Conservation (phyloP, 1,140 invertebrate genomes). For the Drosophila funebris region DNA sequence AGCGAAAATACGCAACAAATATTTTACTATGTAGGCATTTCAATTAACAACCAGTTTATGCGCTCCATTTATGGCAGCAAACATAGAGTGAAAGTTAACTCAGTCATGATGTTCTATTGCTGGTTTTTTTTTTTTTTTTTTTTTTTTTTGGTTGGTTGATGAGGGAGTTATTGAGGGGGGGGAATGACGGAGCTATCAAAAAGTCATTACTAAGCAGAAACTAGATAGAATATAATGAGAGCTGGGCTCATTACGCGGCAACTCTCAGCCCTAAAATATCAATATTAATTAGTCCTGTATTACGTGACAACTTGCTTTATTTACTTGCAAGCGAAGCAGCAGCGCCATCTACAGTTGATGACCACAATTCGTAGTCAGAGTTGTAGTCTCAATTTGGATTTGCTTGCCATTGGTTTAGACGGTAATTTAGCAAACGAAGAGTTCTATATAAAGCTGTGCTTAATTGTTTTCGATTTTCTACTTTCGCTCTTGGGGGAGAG, state of each 20-base stretch:
- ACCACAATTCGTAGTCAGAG: neutral
- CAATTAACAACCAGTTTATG: conserved; percentile 51
- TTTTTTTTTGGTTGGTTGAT: too few relatives aligned
- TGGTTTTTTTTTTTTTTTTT: neutral
- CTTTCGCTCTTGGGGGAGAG: conserved; percentile 12
- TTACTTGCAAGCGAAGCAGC: neutral
- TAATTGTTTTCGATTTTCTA: conserved; percentile 74
- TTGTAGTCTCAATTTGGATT: too few relatives aligned
- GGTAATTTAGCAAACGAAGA: conserved; percentile 45
- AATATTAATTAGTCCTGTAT: conserved; percentile 80
- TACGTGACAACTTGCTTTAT: conserved; percentile 73
- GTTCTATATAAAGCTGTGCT: conserved; percentile 51
- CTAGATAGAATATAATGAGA: conserved; percentile 51
- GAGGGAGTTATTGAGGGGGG: too few relatives aligned
- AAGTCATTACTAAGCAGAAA: conserved; percentile 73
- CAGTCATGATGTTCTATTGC: conserved; percentile 27
- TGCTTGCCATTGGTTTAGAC: conserved; percentile 5
- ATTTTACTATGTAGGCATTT: conserved; percentile 29
- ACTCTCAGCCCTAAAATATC: conserved; percentile 52
- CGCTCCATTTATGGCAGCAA: conserved; percentile 13
- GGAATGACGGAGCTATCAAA: conserved; percentile 67
- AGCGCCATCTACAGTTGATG: neutral
- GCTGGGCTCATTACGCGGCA: conserved; percentile 40
- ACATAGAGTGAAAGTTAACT: conserved; percentile 12
- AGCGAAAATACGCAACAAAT: neutral